Percentiles rank a stretch among this genome's conserved stretches.
Conservation (phyloP, 2,113 vertebrate genomes). For the Myodes glareolus region DNA sequence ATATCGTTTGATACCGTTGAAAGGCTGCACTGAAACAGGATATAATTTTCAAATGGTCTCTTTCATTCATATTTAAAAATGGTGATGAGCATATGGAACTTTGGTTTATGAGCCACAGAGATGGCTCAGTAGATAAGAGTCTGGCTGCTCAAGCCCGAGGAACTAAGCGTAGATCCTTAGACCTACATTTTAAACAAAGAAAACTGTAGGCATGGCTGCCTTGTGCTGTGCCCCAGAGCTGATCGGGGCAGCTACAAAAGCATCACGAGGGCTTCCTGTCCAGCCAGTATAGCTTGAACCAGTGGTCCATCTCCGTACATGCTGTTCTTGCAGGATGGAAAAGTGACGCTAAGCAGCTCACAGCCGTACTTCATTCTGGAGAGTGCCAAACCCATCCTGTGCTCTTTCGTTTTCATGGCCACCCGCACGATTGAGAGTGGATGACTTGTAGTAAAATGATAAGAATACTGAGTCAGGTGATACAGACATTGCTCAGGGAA, state of each 20-base stretch:
- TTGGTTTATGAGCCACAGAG: neutral
- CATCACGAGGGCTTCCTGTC: neutral
- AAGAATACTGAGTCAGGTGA: neutral
- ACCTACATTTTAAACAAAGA: neutral
- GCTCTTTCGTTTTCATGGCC: neutral
- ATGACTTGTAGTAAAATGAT: neutral
- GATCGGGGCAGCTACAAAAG: neutral
- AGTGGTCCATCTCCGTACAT: neutral
- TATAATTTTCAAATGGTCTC: neutral
- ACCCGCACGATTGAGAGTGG: neutral
- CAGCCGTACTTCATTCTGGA: neutral
- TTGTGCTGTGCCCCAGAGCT: neutral
- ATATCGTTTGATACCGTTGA: neutral
- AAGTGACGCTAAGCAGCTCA: neutral
- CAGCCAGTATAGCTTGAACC: neutral
- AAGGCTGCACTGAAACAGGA: neutral
- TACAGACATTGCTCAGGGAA: slow-evolving; percentile 6
- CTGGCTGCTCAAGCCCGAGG: neutral
- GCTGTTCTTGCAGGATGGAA: neutral
- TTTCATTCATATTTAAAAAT: slow-evolving; percentile 2
- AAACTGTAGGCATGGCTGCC: neutral
- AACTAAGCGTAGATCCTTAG: neutral
- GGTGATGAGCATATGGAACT: neutral
- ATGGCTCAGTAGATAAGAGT: neutral
- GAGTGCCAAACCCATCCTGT: neutral